Percentiles rank a stretch among this genome's conserved stretches.
phyloP scores from a whole-genome alignment of 2,113 vertebrate genomes.

The Neomonachus schauinslandi region DNA sequence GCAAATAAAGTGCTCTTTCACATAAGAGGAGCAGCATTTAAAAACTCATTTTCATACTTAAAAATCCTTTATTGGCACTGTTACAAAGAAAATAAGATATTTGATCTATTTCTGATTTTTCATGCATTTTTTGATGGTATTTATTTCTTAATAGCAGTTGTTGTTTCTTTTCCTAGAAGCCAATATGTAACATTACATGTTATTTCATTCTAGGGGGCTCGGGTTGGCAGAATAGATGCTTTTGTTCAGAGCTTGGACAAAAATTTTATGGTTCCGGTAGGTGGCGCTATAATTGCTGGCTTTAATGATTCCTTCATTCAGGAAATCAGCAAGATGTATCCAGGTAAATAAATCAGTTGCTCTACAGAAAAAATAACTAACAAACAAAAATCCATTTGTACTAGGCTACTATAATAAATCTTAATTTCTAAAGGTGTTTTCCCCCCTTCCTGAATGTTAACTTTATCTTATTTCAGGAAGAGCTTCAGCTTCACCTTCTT shows the following conservation, averaged over 20 bases:
- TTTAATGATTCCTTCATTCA: constrained; percentile 94
- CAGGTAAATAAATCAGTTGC: constrained; percentile 88
- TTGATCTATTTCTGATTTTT: neutral
- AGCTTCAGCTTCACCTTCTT: constrained; percentile 96
- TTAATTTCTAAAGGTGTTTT: neutral
- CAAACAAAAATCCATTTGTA: constrained; percentile 39
- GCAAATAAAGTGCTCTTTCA: neutral
- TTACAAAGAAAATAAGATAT: neutral
- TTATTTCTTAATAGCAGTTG: constrained; percentile 1
- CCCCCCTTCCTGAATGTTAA: neutral
- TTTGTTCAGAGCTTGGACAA: constrained; percentile 99
- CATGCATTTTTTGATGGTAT: neutral
- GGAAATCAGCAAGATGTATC: constrained; percentile 98
- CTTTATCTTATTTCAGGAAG: constrained; percentile 88
- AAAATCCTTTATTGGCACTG: neutral
- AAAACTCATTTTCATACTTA: constrained; percentile 17
- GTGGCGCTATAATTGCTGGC: constrained; percentile 98
- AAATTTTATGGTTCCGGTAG: constrained; percentile 99
- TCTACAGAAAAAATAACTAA: constrained; percentile 48
- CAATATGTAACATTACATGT: neutral
- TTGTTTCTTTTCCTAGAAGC: neutral
- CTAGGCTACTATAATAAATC: constrained; percentile 25
- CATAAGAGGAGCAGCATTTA: neutral
- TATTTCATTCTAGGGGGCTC: constrained; percentile 89
- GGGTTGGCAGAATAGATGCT: constrained; percentile 95